Conservation (phyloP, 37 sponge, comb jelly and placozoan species). For the Spongilla lacustris region DNA sequence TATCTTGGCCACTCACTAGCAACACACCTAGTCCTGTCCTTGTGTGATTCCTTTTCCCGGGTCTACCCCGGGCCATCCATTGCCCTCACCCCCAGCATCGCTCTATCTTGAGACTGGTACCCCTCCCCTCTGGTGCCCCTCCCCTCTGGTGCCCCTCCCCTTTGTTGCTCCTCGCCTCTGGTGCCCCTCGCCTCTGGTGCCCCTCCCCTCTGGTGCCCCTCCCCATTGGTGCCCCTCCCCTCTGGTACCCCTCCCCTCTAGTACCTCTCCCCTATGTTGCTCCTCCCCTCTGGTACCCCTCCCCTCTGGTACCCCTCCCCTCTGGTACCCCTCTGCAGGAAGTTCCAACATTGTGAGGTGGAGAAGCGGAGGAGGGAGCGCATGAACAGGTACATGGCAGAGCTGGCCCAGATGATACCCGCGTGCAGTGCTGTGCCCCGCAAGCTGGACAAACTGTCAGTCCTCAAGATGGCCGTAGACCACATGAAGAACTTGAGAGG, state of each 20-base stretch:
- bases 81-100: too few species aligned
- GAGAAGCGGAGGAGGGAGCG: conserved; percentile 88
- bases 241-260: neutral
- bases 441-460: conserved; percentile 86
- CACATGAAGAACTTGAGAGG: conserved; percentile 91
- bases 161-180: too few species aligned
- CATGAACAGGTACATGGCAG: conserved; percentile 89
- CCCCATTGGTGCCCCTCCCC: neutral
- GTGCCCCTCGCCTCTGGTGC: too few species aligned
- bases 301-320: neutral
- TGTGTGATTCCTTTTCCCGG: too few species aligned
- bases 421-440: conserved; percentile 84
- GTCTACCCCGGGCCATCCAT: too few species aligned
- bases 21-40: too few species aligned
- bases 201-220: neutral
- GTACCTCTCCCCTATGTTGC: neutral
- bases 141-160: too few species aligned
- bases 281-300: neutral
- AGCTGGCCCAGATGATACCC: conserved; percentile 93
- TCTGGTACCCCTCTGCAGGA: conserved; percentile 5
- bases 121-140: neutral
- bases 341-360: conserved; percentile 87
- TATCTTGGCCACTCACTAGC: neutral
- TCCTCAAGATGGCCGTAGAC: conserved; percentile 90
- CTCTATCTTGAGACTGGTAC: too few species aligned